Base-by-base conservation (phyloP, 2,888 invertebrate species). In the Hirtodrosophila alboralis region DNA sequence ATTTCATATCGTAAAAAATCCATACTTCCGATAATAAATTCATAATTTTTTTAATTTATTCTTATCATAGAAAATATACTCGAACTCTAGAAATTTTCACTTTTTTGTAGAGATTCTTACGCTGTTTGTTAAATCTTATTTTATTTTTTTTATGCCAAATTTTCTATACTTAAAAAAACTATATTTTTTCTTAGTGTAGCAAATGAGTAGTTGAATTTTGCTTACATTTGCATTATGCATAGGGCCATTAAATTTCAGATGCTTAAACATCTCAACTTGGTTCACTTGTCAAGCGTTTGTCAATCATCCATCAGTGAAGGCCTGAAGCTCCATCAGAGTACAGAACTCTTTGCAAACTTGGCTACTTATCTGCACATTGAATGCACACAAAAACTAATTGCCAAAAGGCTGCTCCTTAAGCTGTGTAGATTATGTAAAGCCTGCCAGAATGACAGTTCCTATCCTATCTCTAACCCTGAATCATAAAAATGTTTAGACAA, bases 401-500 rank as follows among this genome's bases (percentile, higher is more conserved):
- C 84, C 64, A 84, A 79, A 85, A 57, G 80, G 68, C 52, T 67
- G 57, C 43, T 58, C 18, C 47, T 51, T 83, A 75, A 71, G 84
- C 84, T 75, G 54, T 59, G 56, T 45, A 45, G 79, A 78, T 78
- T 84, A 78, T 84, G 75, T 78, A 78, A 84, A 75, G 71, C 79
- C 44, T 34, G 36, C 52, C 43, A 73, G 57, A 74, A 74, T 61
- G 69, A 69, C 68, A 73, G 69, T n/a, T n/a, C 45, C 12, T 57
- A 30, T 26, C 73, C 51, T 81, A 78, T 78, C 77, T 81, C 58
- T 83, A 79, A 85, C 85, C 78, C 79, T 79, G 78, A 78, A 79
- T 79, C 86, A 58, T 68, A 78, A 79, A 83, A 79, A 79, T 79
- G 80, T 79, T 79, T 83, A 83, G 80, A 72, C 76, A 75, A 66